These are phyloP conservation scores for Meloidogyne floridensis DNA, from an alignment of 1,140 invertebrate species.

Conservation along the genomic window DNA sequence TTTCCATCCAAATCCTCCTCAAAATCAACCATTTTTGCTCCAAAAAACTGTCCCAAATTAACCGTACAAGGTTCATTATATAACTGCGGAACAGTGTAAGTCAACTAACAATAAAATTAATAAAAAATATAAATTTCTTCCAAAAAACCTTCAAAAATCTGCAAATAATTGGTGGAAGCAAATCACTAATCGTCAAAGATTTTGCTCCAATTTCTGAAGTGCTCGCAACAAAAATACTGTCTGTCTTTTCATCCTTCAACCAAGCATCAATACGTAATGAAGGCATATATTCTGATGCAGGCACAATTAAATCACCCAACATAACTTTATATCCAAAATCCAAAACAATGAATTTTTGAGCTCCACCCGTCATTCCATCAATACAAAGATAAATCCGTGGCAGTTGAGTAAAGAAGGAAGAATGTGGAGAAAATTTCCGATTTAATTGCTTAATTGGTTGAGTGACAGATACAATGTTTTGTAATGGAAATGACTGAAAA, in stretches of 20 bases:
- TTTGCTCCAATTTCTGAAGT: conserved; percentile 34
- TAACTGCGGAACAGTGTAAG: conserved; percentile 24
- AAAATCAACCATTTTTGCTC: neutral
- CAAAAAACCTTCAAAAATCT: conserved; percentile 9
- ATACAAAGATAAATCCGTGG: neutral
- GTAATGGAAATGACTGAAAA: too few relatives aligned
- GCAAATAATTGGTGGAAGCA: conserved; percentile 15
- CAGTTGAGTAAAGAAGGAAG: conserved; percentile 14
- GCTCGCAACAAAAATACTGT: conserved; percentile 21
- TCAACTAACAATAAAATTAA: conserved; percentile 22
- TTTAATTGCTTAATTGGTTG: neutral
- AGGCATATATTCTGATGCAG: conserved; percentile 68
- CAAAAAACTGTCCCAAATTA: conserved; percentile 17
- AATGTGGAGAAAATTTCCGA: neutral
- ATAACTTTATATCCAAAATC: conserved; percentile 84
- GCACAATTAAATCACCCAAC: conserved; percentile 84
- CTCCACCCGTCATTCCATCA: conserved; percentile 27
- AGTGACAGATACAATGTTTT: neutral
- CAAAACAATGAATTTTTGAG: conserved; percentile 72
- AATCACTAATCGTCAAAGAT: conserved; percentile 31
- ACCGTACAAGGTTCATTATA: conserved; percentile 17
- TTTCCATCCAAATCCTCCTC: neutral
- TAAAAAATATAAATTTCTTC: neutral
- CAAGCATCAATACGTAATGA: conserved; percentile 33
- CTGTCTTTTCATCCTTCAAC: conserved; percentile 34